These are phyloP conservation scores for Matsumyia berberina DNA, from an alignment of 2,888 invertebrate genomes.

Conservation along the genomic window DNA sequence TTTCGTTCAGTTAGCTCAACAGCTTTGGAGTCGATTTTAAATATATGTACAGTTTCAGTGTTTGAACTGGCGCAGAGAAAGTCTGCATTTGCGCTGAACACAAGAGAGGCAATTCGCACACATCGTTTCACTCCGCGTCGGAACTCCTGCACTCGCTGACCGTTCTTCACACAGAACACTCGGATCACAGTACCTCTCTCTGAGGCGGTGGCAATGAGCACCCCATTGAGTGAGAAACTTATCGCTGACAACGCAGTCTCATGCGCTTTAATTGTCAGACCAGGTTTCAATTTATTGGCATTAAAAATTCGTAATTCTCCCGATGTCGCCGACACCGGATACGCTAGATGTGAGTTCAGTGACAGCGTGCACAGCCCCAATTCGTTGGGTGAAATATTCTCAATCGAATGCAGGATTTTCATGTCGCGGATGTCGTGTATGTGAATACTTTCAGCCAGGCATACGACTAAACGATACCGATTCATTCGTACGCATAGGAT, in stretches of 20 bases:
- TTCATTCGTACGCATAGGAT: constrained; percentile 84
- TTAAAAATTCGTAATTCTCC: constrained; percentile 83
- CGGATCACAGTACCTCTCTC: constrained; percentile 84
- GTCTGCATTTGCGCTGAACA: constrained; percentile 82
- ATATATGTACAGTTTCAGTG: constrained; percentile 84
- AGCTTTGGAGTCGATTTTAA: constrained; percentile 82
- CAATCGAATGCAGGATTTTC: constrained; percentile 83
- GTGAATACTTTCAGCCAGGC: constrained; percentile 83
- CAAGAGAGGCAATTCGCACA: constrained; percentile 83
- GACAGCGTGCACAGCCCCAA: constrained; percentile 83
- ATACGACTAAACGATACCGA: constrained; percentile 82
- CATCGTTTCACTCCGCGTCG: constrained; percentile 83
- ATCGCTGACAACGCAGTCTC: constrained; percentile 83
- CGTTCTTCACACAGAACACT: constrained; percentile 84
- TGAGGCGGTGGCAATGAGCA: constrained; percentile 83
- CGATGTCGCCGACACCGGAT: constrained; percentile 81
- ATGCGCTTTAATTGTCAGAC: constrained; percentile 82
- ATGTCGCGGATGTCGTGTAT: constrained; percentile 84
- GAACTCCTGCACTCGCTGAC: constrained; percentile 84
- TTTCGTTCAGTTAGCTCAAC: constrained; percentile 82
- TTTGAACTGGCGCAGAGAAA: constrained; percentile 84
- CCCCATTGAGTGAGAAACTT: constrained; percentile 83
- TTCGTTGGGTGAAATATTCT: constrained; percentile 82
- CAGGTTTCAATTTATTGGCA: constrained; percentile 81
- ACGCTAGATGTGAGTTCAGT: constrained; percentile 83